These are phyloP conservation scores for Reticulitermes lucifugus DNA, from an alignment of 2,888 invertebrate species.

Conservation along the genomic window DNA sequence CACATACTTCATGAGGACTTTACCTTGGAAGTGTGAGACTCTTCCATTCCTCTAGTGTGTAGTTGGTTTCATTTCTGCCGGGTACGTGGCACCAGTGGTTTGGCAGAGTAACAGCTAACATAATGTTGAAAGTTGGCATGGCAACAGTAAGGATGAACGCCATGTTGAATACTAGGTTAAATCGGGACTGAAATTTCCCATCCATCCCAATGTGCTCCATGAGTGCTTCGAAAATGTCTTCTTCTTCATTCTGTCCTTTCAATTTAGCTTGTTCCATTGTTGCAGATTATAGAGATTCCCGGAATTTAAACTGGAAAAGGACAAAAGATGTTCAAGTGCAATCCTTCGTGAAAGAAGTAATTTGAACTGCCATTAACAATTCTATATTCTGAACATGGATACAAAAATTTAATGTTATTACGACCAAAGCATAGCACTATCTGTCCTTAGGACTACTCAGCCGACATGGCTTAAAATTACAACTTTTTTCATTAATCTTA, in stretches of 20 bases:
- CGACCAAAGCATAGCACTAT: too few species aligned
- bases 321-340: too few species aligned
- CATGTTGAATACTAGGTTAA: slow-evolving; percentile 66
- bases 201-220: slow-evolving; percentile 46
- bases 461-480: too few species aligned
- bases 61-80: slow-evolving; percentile 64
- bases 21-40: slow-evolving; percentile 67
- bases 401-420: too few species aligned
- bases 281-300: too few species aligned
- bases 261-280: too few species aligned
- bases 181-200: slow-evolving; percentile 64
- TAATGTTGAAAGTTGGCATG: slow-evolving; percentile 67
- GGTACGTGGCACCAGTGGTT: slow-evolving; percentile 72
- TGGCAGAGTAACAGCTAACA: slow-evolving; percentile 68
- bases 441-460: too few species aligned
- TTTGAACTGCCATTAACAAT: too few species aligned
- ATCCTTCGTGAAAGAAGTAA: too few species aligned
- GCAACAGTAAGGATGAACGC: slow-evolving; percentile 64
- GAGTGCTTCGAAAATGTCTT: slow-evolving; percentile 44
- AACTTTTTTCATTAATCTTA: too few species aligned
- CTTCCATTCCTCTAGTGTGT: slow-evolving; percentile 66
- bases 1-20: slow-evolving; percentile 57
- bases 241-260: background rate
- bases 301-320: too few species aligned
- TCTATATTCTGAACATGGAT: too few species aligned